These are phyloP conservation scores for Tenthredo amoena DNA, from an alignment of 2,888 invertebrate species.

Conservation along the genomic window DNA sequence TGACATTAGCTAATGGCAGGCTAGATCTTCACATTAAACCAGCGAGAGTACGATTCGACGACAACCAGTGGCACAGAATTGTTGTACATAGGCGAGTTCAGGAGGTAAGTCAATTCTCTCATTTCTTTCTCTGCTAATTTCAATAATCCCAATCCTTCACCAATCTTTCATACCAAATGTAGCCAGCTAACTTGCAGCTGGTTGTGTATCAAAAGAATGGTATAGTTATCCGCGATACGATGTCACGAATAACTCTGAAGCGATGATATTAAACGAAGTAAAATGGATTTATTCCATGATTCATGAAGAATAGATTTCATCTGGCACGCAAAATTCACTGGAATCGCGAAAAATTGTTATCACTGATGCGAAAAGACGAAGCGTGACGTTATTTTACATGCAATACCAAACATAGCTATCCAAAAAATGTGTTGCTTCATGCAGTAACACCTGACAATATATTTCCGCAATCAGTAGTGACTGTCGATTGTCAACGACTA, in stretches of 20 bases:
- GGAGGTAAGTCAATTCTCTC: constrained; percentile 83
- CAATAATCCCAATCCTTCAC: background rate
- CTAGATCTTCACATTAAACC: constrained; percentile 95
- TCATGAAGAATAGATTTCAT: too few species aligned
- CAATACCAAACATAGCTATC: background rate
- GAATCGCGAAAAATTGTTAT: too few species aligned
- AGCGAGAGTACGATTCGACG: constrained; percentile 93
- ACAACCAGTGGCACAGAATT: constrained; percentile 98
- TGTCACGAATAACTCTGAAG: too few species aligned
- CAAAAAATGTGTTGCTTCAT: background rate
- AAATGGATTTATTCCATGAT: too few species aligned
- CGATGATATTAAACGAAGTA: too few species aligned
- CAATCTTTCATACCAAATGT: background rate
- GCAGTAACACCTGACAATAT: background rate
- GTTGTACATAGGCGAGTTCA: constrained; percentile 93
- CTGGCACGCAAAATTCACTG: too few species aligned
- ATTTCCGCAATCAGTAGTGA: background rate
- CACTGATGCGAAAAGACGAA: too few species aligned
- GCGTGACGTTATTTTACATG: too few species aligned
- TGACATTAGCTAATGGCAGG: constrained; percentile 94
- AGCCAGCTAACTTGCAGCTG: background rate
- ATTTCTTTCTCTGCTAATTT: background rate
- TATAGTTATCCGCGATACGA: too few species aligned
- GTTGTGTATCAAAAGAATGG: too few species aligned
- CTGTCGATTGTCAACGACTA: too few species aligned